Percentiles rank a stretch among this genome's conserved stretches.
Conservation (phyloP, 2,113 vertebrate genomes). For the Pterophyllum scalare region DNA sequence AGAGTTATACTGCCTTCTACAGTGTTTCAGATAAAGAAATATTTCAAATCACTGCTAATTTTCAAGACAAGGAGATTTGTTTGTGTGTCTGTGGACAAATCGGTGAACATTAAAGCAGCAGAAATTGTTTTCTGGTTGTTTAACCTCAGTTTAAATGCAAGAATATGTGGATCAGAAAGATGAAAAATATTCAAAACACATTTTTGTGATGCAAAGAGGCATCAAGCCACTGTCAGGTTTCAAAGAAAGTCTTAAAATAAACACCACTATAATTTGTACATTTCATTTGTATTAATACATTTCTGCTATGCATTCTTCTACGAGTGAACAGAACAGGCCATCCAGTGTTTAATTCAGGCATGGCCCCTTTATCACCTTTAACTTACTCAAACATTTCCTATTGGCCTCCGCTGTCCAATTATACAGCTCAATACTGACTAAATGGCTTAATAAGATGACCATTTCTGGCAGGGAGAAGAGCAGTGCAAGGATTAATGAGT, state of each 20-base stretch:
- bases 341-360: constrained; percentile 15
- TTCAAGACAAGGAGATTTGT: neutral
- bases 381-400: constrained; percentile 56
- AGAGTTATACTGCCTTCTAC: neutral
- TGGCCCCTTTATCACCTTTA: constrained; percentile 15
- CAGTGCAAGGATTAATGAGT: constrained; percentile 55
- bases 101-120: neutral
- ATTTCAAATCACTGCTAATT: neutral
- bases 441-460: constrained; percentile 58
- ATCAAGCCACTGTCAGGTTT: neutral
- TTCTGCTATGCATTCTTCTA: neutral
- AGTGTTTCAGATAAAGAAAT: neutral
- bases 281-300: neutral
- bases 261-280: neutral
- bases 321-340: neutral
- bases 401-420: constrained; percentile 52
- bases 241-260: neutral
- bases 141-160: neutral
- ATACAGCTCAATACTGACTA: constrained; percentile 57
- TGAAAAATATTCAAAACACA: neutral
- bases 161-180: neutral
- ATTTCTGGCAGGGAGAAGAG: constrained; percentile 51
- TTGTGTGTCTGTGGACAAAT: neutral
- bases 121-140: neutral
- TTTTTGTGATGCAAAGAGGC: neutral